phyloP scores from a whole-genome alignment of 2,888 invertebrate genomes.

The Stenotaenia linearis region DNA sequence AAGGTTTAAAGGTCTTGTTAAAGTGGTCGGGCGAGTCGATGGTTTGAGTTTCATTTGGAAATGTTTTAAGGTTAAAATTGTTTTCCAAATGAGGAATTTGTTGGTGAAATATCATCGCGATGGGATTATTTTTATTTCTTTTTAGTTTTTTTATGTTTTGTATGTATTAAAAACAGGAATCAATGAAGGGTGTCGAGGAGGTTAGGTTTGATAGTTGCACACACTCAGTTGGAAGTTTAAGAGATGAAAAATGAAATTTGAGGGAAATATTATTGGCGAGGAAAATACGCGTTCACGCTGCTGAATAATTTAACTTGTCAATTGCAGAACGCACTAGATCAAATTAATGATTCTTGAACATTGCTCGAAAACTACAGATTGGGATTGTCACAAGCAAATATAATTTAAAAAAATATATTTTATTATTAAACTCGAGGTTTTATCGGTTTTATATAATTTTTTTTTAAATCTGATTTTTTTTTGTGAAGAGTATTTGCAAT shows the following conservation, averaged over 20 bases:
- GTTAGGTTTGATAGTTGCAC: constrained; percentile 7
- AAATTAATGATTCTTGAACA: constrained; percentile 1
- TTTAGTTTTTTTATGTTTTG: not conserved
- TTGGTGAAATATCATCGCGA: not conserved
- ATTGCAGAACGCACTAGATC: not conserved
- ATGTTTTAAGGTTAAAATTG: not conserved
- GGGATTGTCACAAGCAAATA: not conserved
- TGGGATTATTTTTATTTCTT: not conserved
- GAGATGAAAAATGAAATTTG: constrained; percentile 14
- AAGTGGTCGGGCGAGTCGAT: not conserved
- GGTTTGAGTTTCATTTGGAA: not conserved
- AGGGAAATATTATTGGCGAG: constrained; percentile 6
- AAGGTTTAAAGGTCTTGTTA: not conserved
- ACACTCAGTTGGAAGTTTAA: not conserved
- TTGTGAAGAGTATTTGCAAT: not conserved
- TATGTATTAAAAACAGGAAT: not conserved
- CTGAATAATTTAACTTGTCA: constrained; percentile 14
- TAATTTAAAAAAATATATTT: not conserved
- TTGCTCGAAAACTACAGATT: not conserved
- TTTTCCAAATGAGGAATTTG: not conserved
- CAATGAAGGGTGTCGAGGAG: not conserved
- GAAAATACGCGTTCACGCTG: not conserved
- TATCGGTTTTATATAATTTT: not conserved
- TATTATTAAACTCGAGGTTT: not conserved
- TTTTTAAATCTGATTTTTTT: not conserved